Percentiles rank a stretch among this genome's conserved stretches.
Evolutionary conservation across 2,113 vertebrate species (phyloP).

Genomic region (Neolamprologus brichardi): DNA sequence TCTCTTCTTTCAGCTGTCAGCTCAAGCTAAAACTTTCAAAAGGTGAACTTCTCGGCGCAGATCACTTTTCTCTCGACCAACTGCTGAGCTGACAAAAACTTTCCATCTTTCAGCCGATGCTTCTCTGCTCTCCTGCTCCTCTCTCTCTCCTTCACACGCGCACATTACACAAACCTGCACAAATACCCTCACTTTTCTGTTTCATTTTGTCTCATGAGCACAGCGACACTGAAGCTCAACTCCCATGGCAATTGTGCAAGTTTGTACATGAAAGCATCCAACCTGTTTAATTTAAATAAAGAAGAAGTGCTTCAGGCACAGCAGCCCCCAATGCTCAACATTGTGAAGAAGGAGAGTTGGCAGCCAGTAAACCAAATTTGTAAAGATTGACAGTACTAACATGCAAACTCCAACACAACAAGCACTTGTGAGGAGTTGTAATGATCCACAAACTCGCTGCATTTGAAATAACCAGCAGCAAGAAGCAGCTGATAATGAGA

Average conservation of each 20-base stretch:
- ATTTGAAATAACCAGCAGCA: neutral
- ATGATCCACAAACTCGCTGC: neutral
- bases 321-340: neutral
- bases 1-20: neutral
- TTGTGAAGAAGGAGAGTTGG: neutral
- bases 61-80: slow-evolving; percentile 18
- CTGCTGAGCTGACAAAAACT: slow-evolving; percentile 40
- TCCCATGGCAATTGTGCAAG: slow-evolving; percentile 13
- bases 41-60: neutral
- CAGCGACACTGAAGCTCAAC: neutral
- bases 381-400: neutral
- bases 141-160: neutral
- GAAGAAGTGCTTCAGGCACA: neutral
- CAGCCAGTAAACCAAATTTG: neutral
- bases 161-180: neutral
- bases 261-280: neutral
- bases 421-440: neutral
- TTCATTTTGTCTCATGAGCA: slow-evolving; percentile 14
- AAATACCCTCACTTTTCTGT: neutral
- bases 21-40: slow-evolving; percentile 1
- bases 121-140: neutral
- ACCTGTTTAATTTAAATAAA: neutral
- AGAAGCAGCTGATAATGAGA: neutral
- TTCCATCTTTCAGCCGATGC: neutral
- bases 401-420: neutral